These are phyloP conservation scores for Megathymus violae DNA, from an alignment of 1,140 invertebrate genomes.

Conservation along the genomic window DNA sequence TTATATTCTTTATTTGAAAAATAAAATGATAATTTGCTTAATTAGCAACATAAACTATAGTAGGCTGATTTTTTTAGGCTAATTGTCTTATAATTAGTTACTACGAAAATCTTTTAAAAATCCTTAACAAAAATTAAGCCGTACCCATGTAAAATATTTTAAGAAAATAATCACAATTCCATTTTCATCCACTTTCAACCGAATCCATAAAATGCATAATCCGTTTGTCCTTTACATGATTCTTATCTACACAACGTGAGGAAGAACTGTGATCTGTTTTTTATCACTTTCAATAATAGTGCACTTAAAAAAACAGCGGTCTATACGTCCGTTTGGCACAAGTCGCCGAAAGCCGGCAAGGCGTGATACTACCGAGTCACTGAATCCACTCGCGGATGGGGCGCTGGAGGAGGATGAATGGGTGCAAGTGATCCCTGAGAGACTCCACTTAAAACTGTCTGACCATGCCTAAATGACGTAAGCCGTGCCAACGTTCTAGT, in stretches of 20 bases:
- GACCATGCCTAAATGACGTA: slow-evolving; percentile 73
- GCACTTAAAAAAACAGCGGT: slow-evolving; percentile 53
- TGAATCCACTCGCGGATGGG: slow-evolving; percentile 69
- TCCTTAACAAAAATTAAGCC: slow-evolving; percentile 15
- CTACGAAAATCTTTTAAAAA: slow-evolving; percentile 11
- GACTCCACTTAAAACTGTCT: slow-evolving; percentile 50
- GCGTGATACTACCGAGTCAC: slow-evolving; percentile 81
- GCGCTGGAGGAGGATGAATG: slow-evolving; percentile 62
- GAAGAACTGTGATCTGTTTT: slow-evolving; percentile 67
- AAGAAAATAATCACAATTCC: slow-evolving; percentile 31
- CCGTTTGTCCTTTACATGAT: slow-evolving; percentile 26
- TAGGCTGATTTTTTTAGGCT: slow-evolving; percentile 10
- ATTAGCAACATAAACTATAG: slow-evolving; percentile 9
- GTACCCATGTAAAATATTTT: not conserved
- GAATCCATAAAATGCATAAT: slow-evolving; percentile 7
- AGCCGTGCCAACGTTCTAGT: slow-evolving; percentile 64
- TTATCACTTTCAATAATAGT: slow-evolving; percentile 57
- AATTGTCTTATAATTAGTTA: not conserved
- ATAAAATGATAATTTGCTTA: slow-evolving; percentile 14
- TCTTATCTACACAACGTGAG: slow-evolving; percentile 50
- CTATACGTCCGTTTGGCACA: slow-evolving; percentile 83
- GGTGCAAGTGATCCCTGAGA: slow-evolving; percentile 55
- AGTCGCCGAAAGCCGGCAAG: slow-evolving; percentile 78
- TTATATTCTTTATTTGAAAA: slow-evolving; percentile 6
- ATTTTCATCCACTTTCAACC: slow-evolving; percentile 17